Evolutionary conservation across 2,797 vertebrate species (phyloP), one percentile per base, ranked within the genome.

Genomic region (Sphenodon punctatus): DNA sequence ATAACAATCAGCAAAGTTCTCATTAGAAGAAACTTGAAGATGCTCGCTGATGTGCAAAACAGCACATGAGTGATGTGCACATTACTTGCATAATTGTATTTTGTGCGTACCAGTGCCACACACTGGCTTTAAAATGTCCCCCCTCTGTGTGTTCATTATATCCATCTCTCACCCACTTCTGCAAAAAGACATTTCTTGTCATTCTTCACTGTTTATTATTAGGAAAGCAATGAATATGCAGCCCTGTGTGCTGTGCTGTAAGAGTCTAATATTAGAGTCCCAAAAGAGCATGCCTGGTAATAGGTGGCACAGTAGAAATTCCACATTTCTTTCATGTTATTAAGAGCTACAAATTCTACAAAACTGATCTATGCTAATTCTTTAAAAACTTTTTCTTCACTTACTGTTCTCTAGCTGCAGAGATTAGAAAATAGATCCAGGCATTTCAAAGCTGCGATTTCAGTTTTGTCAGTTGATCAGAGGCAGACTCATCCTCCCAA

Each of bases 11-110:
- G 53, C 53, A 87, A 81, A 91, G 22, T 84, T 92, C 82, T 89
- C 86, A 78, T 92, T 90, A 93, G 71, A 88, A 69, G 9, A 27
- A 88, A 89, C 45, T 93, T 89, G 46, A 84, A 89, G 84, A 74
- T 60, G 30, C 72, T 82, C 93, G 82, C 86, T 91, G 91, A 85
- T 89, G 81, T 93, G 68, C 84, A 88, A 93, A 95, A 87, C 4
- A 76, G 86, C 71, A 11, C 17, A 56, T 77, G 84, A 93, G 27
- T 86, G 67, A 90, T 94, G 43, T 71, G 14, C 49, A 23, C 55
- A 82, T 91, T 88, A 89, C 55, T 83, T 89, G 69, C 25, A 63
- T 91, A 94, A 91, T 87, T 90, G 82, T n/a, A 81, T 66, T 94
- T 92, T 91, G 66, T 83, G 63, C 19, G 0, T 88, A 76, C 64